phyloP scores from a whole-genome alignment of 2,797 vertebrate genomes.

The Pseudochromis fuscus region DNA sequence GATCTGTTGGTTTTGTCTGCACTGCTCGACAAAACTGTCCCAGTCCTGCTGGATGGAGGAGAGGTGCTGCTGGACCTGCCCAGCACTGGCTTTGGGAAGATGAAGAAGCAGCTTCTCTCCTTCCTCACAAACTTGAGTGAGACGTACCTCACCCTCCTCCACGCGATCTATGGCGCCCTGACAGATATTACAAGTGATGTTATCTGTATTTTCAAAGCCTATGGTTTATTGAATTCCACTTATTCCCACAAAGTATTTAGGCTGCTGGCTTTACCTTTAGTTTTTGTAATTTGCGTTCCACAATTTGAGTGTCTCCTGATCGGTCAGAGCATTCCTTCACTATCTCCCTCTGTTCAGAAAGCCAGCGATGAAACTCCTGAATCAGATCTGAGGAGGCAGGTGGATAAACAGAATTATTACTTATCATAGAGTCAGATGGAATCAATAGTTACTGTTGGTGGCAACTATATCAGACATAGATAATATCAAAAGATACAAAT shows the following conservation, averaged over 20 bases:
- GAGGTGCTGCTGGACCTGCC: constrained; percentile 92
- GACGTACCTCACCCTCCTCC: constrained; percentile 89
- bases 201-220: neutral
- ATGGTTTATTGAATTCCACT: neutral
- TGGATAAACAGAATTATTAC: neutral
- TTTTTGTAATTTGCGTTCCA: constrained; percentile 93
- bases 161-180: constrained; percentile 91
- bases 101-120: constrained; percentile 92
- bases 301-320: constrained; percentile 91
- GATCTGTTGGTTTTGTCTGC: constrained; percentile 90
- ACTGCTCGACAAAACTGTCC: constrained; percentile 91
- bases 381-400: constrained; percentile 86
- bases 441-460: neutral
- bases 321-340: constrained; percentile 91
- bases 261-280: constrained; percentile 88
- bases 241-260: neutral
- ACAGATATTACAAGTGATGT: constrained; percentile 16
- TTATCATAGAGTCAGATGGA: neutral
- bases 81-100: constrained; percentile 89
- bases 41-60: constrained; percentile 93
- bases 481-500: neutral
- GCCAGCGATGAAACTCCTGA: constrained; percentile 94
- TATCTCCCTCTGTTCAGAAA: constrained; percentile 87
- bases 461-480: neutral
- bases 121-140: constrained; percentile 91